A percentile compares a stretch with the other conserved stretches of the same genome.
Conservation (phyloP, 2,888 invertebrate genomes). For the Therioaphis trifolii region DNA sequence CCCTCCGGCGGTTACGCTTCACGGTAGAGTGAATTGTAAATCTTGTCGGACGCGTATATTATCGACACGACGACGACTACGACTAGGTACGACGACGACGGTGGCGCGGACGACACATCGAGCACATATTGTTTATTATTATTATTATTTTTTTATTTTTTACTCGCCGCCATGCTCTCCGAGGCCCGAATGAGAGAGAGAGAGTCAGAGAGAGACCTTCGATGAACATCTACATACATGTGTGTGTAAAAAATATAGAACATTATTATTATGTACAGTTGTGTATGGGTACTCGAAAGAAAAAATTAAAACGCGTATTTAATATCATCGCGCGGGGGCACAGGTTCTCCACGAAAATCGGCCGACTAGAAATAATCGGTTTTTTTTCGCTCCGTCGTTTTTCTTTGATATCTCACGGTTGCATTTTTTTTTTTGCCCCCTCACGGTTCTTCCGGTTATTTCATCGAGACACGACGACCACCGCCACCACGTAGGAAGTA, state of each 20-base stretch:
- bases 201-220: background rate
- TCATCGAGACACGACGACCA: background rate
- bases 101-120: conserved; percentile 19
- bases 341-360: background rate
- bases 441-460: background rate
- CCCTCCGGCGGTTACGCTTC: conserved; percentile 59
- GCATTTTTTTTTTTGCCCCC: background rate
- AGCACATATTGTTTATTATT: background rate
- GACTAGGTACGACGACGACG: background rate
- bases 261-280: too few relatives aligned
- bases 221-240: too few relatives aligned
- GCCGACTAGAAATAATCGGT: conserved; percentile 2
- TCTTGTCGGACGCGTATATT: conserved; percentile 42
- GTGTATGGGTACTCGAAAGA: background rate
- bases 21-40: conserved; percentile 61
- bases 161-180: background rate
- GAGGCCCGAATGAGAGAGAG: background rate
- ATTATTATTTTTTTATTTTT: background rate
- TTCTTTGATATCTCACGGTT: background rate
- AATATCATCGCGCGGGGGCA: too few relatives aligned
- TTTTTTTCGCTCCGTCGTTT: background rate
- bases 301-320: background rate
- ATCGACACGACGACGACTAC: conserved; percentile 12
- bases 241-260: too few relatives aligned
- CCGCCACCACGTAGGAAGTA: background rate